These are phyloP conservation scores for Hypolimnas misippus DNA, from an alignment of 2,888 invertebrate genomes.

Conservation along the genomic window DNA sequence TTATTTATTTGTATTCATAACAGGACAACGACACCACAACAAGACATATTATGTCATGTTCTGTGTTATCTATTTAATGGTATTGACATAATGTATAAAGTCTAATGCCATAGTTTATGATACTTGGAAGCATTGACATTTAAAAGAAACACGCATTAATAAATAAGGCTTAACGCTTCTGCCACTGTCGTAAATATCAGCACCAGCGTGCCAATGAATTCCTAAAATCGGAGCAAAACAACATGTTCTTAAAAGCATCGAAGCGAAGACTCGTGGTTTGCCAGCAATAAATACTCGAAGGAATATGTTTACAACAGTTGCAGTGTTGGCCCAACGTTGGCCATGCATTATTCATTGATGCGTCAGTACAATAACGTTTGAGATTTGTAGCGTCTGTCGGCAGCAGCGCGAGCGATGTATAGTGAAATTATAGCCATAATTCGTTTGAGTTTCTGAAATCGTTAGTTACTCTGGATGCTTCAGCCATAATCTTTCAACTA, in stretches of 20 bases:
- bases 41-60: too few species aligned
- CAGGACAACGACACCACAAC: too few species aligned
- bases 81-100: not conserved
- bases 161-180: slow-evolving; percentile 24
- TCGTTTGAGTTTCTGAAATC: not conserved
- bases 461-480: too few species aligned
- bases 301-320: slow-evolving; percentile 42
- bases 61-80: too few species aligned
- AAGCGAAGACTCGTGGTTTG: slow-evolving; percentile 28
- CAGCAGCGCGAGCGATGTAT: slow-evolving; percentile 45
- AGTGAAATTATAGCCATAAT: slow-evolving; percentile 27
- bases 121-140: not conserved
- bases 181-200: slow-evolving; percentile 25
- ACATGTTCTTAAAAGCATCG: slow-evolving; percentile 20
- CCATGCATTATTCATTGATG: slow-evolving; percentile 69
- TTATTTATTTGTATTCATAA: too few species aligned
- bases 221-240: slow-evolving; percentile 28
- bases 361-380: slow-evolving; percentile 49
- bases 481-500: too few species aligned
- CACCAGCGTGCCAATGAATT: slow-evolving; percentile 25
- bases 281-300: slow-evolving; percentile 43
- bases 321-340: slow-evolving; percentile 40
- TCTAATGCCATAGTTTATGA: not conserved
- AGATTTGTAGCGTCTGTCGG: slow-evolving; percentile 56
- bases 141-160: not conserved